phyloP scores from a whole-genome alignment of 2,113 vertebrate genomes.

The Lasiurus borealis region DNA sequence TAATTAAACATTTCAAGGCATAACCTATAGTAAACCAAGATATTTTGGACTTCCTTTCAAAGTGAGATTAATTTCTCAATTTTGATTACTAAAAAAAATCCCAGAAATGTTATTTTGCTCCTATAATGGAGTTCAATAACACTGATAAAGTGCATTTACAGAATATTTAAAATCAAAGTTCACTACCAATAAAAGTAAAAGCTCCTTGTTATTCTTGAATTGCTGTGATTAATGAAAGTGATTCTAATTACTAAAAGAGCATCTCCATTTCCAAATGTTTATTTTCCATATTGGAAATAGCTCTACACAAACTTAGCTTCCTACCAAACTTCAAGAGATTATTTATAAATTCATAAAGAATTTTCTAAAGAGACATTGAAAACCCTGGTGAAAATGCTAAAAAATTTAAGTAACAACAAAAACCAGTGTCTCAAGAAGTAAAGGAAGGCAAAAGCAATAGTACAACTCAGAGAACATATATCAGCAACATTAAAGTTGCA shows the following conservation, averaged over 20 bases:
- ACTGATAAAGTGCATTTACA: background rate
- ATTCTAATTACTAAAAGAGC: background rate
- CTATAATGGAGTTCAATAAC: background rate
- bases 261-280: slow-evolving; percentile 27
- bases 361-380: slow-evolving; percentile 15
- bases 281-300: slow-evolving; percentile 6
- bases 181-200: slow-evolving; percentile 16
- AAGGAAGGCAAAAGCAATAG: background rate
- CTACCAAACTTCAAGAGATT: background rate
- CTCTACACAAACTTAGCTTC: background rate
- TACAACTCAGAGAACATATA: background rate
- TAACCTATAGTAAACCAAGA: background rate
- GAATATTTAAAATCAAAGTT: slow-evolving; percentile 54
- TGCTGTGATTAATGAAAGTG: slow-evolving; percentile 39
- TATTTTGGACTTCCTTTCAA: slow-evolving; percentile 49
- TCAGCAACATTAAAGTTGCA: background rate
- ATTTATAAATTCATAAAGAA: background rate
- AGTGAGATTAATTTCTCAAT: slow-evolving; percentile 18
- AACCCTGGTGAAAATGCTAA: background rate
- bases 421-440: background rate
- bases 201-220: background rate
- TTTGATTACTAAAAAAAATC: slow-evolving; percentile 20
- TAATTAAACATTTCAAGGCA: slow-evolving; percentile 66
- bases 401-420: background rate
- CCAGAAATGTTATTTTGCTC: slow-evolving; percentile 33